Base-by-base conservation (phyloP, 1,140 invertebrate species). In the Portunus trituberculatus region DNA sequence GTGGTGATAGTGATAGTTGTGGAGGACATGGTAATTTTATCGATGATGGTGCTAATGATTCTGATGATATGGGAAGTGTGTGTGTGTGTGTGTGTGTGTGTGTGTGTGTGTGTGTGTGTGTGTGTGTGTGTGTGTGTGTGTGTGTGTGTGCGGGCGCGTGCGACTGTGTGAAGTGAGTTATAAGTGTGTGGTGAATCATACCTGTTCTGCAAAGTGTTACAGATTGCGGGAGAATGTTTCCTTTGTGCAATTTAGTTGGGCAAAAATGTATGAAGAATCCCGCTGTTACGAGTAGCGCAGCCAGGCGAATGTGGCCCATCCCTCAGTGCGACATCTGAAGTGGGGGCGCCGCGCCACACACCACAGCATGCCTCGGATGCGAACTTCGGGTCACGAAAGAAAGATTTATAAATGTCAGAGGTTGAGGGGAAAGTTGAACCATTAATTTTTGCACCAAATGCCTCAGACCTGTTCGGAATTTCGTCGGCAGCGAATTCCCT, bases 41-140 rank as follows among this genome's bases (percentile, higher is more conserved):
- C 6, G 16, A 59, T 59, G 12, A 59, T 59, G 16, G 52, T 59
- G 52, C 12, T 59, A 10, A 59, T 59, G 52, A 59, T 76, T 1
- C 1, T 76, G 67, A 25, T n/a, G 67, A 8, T 76, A 7, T 7
- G 48, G 67, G 3, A 7, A 1, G 67, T 76, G 6, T 76, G 20
- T 76, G 67, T 76, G 67, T 76, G 67, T 76, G 67, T 76, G 67
- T 76, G 67, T 76, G 67, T 76, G 67, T 76, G 67, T 76, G 67
- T 76, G 67, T 76, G 67, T 76, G 20, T 76, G 67, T 76, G 67
- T 76, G 67, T n/a, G 67, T 76, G 20, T 76, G 67, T n/a, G 67
- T 76, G 67, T 76, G 67, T n/a, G 67, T 76, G 67, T n/a, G 67
- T 76, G 67, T 76, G 67, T 76, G 52, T 59, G 52, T 59, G 52